Conservation (phyloP, 1,140 invertebrate species). For the Drosophila funebris region DNA sequence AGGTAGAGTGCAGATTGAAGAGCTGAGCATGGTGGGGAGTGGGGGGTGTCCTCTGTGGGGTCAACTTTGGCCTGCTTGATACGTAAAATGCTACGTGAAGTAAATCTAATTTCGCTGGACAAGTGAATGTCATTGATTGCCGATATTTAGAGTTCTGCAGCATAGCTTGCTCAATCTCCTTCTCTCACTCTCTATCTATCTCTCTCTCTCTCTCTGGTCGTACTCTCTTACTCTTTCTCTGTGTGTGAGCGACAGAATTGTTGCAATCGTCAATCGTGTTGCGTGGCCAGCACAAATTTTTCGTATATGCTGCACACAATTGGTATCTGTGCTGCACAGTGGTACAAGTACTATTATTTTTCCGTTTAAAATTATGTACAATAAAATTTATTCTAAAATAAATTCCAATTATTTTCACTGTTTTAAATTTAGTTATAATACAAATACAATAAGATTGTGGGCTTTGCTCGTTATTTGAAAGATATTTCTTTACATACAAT, state of each 20-base stretch:
- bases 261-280: conserved; percentile 72
- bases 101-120: conserved; percentile 76
- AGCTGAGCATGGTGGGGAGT: not conserved
- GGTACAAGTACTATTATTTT: not conserved
- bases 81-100: conserved; percentile 66
- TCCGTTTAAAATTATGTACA: not conserved
- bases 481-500: too few relatives aligned
- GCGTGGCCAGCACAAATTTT: conserved; percentile 65
- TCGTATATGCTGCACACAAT: conserved; percentile 55
- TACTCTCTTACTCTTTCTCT: not conserved
- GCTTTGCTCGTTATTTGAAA: too few relatives aligned
- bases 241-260: conserved; percentile 49
- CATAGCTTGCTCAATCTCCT: not conserved
- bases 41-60: not conserved
- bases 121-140: conserved; percentile 77
- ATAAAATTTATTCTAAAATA: not conserved
- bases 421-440: too few relatives aligned
- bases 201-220: not conserved
- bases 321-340: conserved; percentile 36
- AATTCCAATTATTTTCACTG: too few relatives aligned
- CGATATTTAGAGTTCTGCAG: conserved; percentile 58
- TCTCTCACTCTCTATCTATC: not conserved
- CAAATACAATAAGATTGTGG: too few relatives aligned
- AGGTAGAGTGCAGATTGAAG: not conserved
- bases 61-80: conserved; percentile 6